phyloP scores from a whole-genome alignment of 2,797 vertebrate species.

The Margarornis squamiger region DNA sequence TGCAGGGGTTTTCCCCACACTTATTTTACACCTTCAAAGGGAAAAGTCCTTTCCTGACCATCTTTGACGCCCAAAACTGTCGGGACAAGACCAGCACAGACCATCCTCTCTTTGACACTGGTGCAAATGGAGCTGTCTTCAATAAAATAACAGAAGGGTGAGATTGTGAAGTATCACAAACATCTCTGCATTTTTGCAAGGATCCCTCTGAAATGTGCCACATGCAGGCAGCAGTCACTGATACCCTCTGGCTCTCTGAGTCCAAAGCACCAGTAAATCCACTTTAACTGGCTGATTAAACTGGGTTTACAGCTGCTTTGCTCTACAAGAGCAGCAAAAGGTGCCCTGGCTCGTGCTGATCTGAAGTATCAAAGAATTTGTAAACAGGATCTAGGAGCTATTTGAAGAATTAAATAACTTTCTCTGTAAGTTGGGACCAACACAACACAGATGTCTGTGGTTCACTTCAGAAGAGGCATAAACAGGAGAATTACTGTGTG shows the following conservation, averaged over 20 bases:
- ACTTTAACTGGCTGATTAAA: neutral
- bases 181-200: neutral
- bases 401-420: neutral
- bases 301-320: neutral
- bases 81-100: neutral
- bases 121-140: neutral
- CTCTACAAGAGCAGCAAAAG: neutral
- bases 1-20: neutral
- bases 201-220: neutral
- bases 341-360: neutral
- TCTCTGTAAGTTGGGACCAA: neutral
- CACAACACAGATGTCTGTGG: neutral
- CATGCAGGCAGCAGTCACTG: neutral
- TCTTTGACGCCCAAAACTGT: neutral
- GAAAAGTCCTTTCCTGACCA: neutral
- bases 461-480: neutral
- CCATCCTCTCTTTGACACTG: neutral
- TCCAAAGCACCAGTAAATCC: neutral
- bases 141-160: neutral
- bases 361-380: neutral
- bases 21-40: neutral
- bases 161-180: neutral
- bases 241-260: neutral
- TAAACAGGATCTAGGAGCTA: conserved; percentile 1
- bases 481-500: neutral